Percentiles rank a stretch among this genome's conserved stretches.
These are phyloP conservation scores for Amia ocellicauda DNA, from an alignment of 2,113 vertebrate species.

Conservation along the genomic window DNA sequence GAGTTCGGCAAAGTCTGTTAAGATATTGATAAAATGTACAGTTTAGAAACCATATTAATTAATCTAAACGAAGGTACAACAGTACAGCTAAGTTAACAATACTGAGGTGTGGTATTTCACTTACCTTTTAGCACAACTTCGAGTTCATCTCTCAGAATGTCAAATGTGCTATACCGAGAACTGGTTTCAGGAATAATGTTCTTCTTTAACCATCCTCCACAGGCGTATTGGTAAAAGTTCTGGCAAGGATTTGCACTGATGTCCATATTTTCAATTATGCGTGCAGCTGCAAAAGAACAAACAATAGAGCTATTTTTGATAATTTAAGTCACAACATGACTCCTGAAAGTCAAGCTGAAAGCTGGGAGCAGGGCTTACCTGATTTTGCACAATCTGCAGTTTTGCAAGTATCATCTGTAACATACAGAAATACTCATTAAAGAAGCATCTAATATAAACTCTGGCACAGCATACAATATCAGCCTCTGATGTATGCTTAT, in stretches of 20 bases:
- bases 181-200: slow-evolving; percentile 91
- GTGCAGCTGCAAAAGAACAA: slow-evolving; percentile 67
- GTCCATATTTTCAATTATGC: slow-evolving; percentile 91
- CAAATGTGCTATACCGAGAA: slow-evolving; percentile 89
- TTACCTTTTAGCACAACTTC: slow-evolving; percentile 92
- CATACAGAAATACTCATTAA: slow-evolving; percentile 44
- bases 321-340: not conserved
- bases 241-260: slow-evolving; percentile 71
- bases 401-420: slow-evolving; percentile 84
- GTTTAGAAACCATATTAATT: too few species aligned
- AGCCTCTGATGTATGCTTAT: not conserved
- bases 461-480: too few species aligned
- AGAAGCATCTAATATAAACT: not conserved
- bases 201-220: slow-evolving; percentile 90
- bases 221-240: slow-evolving; percentile 90
- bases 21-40: too few species aligned
- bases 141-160: slow-evolving; percentile 86
- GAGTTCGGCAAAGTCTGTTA: too few species aligned
- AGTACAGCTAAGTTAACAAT: slow-evolving; percentile 1
- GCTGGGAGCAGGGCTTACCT: slow-evolving; percentile 66
- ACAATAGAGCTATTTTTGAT: not conserved
- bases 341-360: slow-evolving; percentile 10
- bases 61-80: not conserved
- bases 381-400: slow-evolving; percentile 87
- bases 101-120: too few species aligned